Evolutionary conservation across 2,888 invertebrate genomes (phyloP), one percentile per base, ranked within the genome.

Genomic region (Liodrosophila aerea): DNA sequence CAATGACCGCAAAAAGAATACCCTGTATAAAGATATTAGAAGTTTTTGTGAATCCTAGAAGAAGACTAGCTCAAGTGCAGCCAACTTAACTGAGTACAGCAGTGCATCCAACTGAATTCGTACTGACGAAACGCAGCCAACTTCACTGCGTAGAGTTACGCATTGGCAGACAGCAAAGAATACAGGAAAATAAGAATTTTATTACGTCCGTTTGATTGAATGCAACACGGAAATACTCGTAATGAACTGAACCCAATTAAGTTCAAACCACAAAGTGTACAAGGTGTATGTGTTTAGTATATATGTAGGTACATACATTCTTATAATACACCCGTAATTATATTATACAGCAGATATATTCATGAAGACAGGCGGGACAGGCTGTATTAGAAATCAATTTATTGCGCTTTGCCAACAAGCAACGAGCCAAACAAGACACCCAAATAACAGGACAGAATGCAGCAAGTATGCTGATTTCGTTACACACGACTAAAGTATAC

Each of bases 331-430:
- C 13, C 7, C 29, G 33, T 43, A 34, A 39, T 7, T 16, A 16
- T 44, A 52, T 34, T 52, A 44, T 47, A 50, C 49, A 5, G 49
- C 36, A 33, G 51, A 54, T 61, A 67, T 72, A 67, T 72, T 63
- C 39, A 59, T 50, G 57, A 50, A 45, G 53, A 62, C 63, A 64
- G 67, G 39, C 49, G 41, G 41, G 71, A 75, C 68, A 71, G 60
- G 49, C 57, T 62, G 69, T 64, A 73, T 76, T 74, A 69, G 78
- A 85, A 77, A 78, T 78, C 78, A 81, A 78, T 78, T 84, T 81
- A 77, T 78, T 84, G 78, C 82, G 72, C 63, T 50, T 84, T 77
- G 82, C 85, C 85, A 78, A 72, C 62, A 59, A 59, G 36, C 51
- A n/a, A 29, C 50, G 47, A 33, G 61, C 63, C 50, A 75, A 34